Percentiles rank a stretch among this genome's conserved stretches.
phyloP scores from a whole-genome alignment of 1,140 invertebrate genomes.

The Eupristina koningsbergeri region DNA sequence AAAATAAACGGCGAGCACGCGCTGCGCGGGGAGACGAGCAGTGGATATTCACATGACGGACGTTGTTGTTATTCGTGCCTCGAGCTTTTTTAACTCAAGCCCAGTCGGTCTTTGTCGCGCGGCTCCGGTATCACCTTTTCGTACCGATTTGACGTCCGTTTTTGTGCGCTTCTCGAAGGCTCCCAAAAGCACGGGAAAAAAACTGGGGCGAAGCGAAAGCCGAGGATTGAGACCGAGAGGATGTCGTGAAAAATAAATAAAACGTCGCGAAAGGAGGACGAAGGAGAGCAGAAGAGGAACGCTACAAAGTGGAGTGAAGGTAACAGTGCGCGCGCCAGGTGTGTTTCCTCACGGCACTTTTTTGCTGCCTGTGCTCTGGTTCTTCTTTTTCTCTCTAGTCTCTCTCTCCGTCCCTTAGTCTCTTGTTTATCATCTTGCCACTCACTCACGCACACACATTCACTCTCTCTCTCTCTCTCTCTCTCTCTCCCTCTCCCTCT shows the following conservation, averaged over 20 bases:
- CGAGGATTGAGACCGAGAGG: neutral
- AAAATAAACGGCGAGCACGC: constrained; percentile 14
- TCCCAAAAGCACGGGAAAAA: neutral
- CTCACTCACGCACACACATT: neutral
- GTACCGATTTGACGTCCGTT: too few relatives aligned
- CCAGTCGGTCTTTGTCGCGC: too few relatives aligned
- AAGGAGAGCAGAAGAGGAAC: neutral
- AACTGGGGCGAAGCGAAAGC: neutral
- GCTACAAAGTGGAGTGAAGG: constrained; percentile 40
- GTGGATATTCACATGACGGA: neutral
- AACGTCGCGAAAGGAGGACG: neutral
- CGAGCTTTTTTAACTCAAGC: neutral
- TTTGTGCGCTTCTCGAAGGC: neutral
- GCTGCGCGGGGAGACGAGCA: constrained; percentile 12
- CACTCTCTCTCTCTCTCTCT: neutral
- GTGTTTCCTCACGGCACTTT: constrained; percentile 43
- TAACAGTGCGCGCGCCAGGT: constrained; percentile 47
- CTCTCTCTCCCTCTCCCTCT: neutral
- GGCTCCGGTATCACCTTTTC: too few relatives aligned
- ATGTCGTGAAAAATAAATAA: constrained; percentile 11
- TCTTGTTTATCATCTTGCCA: neutral
- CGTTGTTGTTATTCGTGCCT: constrained; percentile 5
- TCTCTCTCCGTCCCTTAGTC: neutral
- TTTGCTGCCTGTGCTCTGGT: neutral
- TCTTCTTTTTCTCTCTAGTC: too few relatives aligned